Conservation (phyloP, 2,113 vertebrate genomes). For the Nanorana parkeri region DNA sequence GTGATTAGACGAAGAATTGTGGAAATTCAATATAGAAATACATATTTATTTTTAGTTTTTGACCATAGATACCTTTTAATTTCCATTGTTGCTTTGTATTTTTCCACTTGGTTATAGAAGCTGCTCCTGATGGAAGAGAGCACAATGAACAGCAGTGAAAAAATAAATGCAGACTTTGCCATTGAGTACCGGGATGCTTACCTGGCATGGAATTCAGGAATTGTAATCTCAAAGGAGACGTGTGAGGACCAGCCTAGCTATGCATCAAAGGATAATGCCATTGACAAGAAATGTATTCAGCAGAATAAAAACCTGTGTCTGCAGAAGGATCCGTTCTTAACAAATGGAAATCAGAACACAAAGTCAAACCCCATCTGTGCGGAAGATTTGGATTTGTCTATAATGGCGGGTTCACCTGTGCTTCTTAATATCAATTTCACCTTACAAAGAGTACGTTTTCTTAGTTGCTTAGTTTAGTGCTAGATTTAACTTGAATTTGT, state of each 20-base stretch:
- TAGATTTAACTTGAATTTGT: neutral
- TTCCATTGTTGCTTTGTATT: neutral
- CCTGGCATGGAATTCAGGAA: conserved; percentile 71
- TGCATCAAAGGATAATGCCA: conserved; percentile 12
- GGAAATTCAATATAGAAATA: too few species aligned
- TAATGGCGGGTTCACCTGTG: conserved; percentile 72
- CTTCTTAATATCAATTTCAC: conserved; percentile 74
- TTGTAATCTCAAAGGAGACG: neutral
- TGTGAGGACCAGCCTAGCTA: neutral
- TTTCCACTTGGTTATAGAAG: conserved; percentile 65
- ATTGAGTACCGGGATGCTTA: conserved; percentile 77
- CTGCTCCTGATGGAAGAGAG: conserved; percentile 79
- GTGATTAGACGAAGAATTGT: too few species aligned
- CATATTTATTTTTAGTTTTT: too few species aligned
- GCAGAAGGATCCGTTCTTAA: conserved; percentile 64
- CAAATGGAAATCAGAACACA: conserved; percentile 61
- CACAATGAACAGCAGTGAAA: conserved; percentile 67
- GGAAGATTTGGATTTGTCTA: conserved; percentile 64
- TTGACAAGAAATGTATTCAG: conserved; percentile 71
- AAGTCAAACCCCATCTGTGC: neutral
- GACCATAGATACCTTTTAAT: too few species aligned
- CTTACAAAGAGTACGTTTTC: conserved; percentile 69
- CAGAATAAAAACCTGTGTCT: conserved; percentile 62
- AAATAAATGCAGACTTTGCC: conserved; percentile 66
- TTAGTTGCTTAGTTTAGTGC: neutral